Conservation (phyloP, 2,113 vertebrate genomes). For the Gymnorhina tibicen region DNA sequence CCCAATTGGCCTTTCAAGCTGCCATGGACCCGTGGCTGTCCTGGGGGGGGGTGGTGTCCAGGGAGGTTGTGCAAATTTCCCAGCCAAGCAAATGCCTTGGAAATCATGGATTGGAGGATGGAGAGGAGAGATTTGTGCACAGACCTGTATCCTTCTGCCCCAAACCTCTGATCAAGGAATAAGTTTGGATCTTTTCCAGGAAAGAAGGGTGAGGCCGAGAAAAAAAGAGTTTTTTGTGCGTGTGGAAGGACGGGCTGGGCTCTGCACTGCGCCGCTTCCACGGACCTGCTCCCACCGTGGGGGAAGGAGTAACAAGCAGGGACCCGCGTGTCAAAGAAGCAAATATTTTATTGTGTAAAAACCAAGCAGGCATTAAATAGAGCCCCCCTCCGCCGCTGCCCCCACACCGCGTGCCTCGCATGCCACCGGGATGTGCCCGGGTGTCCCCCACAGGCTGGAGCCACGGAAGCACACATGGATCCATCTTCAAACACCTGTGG, state of each 20-base stretch:
- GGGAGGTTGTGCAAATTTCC: not conserved
- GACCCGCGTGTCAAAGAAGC: not conserved
- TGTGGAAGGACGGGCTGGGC: rapidly evolving
- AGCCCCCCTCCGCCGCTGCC: not conserved
- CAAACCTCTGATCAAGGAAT: not conserved
- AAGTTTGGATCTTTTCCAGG: not conserved
- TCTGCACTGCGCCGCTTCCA: not conserved
- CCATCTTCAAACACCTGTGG: not conserved
- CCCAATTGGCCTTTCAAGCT: not conserved
- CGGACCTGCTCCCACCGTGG: rapidly evolving
- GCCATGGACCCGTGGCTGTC: rapidly evolving
- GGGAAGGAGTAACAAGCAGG: not conserved
- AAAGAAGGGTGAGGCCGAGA: not conserved
- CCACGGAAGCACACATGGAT: rapidly evolving
- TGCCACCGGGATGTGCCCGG: not conserved
- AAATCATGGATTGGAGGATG: not conserved
- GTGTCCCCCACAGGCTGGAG: not conserved
- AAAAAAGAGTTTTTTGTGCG: not conserved
- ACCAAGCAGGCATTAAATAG: not conserved
- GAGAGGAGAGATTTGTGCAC: not conserved
- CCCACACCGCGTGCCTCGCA: not conserved
- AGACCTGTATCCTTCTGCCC: not conserved
- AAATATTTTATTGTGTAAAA: conserved; percentile 62
- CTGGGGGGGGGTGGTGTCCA: rapidly evolving
- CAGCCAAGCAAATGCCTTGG: not conserved